phyloP scores from a whole-genome alignment of 2,797 vertebrate species.

The Enteromius mattozi region DNA sequence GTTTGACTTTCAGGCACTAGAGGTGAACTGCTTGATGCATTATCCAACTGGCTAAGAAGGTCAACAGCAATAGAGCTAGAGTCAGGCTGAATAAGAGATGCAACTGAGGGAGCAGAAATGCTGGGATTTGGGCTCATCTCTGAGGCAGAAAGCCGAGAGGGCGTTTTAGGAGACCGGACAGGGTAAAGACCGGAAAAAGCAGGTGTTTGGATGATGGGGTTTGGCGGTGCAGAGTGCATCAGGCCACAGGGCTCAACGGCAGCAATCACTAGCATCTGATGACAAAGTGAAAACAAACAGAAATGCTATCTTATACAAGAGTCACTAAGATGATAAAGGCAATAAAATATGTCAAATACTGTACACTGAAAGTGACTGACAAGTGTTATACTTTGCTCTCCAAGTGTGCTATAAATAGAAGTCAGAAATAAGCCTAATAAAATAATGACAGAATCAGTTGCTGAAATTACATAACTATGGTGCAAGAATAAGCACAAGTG shows the following conservation, averaged over 20 bases:
- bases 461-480: neutral
- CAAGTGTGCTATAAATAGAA: neutral
- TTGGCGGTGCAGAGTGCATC: conserved; percentile 65
- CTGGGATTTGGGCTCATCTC: neutral
- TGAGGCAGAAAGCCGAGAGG: neutral
- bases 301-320: neutral
- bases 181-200: neutral
- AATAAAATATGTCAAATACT: neutral
- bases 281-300: neutral
- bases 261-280: conserved; percentile 74
- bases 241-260: conserved; percentile 75
- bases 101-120: neutral
- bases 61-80: conserved; percentile 13
- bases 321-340: neutral
- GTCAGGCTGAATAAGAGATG: neutral
- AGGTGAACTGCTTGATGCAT: neutral
- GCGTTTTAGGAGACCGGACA: neutral
- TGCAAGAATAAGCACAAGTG: neutral
- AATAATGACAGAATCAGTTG: neutral
- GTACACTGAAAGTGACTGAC: neutral
- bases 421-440: neutral
- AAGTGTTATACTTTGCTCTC: neutral
- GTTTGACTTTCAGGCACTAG: neutral
- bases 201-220: neutral
- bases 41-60: neutral